Evolutionary conservation across 2,888 invertebrate genomes (phyloP), one percentile per base, ranked within the genome.

Genomic region (Calameuta filiformis): DNA sequence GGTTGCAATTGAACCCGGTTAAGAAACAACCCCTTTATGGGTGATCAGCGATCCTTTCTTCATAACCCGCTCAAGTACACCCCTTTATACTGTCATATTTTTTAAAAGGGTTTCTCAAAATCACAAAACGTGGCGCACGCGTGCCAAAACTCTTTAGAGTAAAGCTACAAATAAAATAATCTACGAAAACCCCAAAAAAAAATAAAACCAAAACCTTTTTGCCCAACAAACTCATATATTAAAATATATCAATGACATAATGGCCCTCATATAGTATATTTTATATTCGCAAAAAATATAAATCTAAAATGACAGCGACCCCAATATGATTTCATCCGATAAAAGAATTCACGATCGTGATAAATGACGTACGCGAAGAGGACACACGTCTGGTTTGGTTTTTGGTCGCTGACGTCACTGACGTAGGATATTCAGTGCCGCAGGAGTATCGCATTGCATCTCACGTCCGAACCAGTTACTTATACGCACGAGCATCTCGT

Each of bases 371-470:
- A 23, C 56, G 23, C 56, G 56, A 23, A 23, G 56, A 23, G 15
- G 23, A 9, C 71, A 31, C 71, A 34, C 73, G 73, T 81, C 76
- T 56, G 69, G 75, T 68, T 37, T 71, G 73, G 77, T 76, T 34
- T 79, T 75, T 76, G 73, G 37, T 80, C 80, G 78, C 76, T 75
- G 79, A 75, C 75, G 75, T 30, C 76, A 15, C 33, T 34, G 33
- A 71, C 71, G 31, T 56, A 56, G 35, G 69, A 6, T 75, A 81
- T 81, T 77, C 79, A 79, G 82, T 83, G 86, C 88, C 88, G 86
- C 89, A 91, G 88, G 85, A 85, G 86, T 90, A 91, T 91, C 91
- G 85, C 88, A 87, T 91, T 91, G 87, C 91, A 80, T 85, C 85
- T 86, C 85, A 90, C 88, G 89, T 90, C 87, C 84, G 85, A 87